Evolutionary conservation across 92 coral and sea anemone genomes (phyloP).

Genomic region (Metridium senile): DNA sequence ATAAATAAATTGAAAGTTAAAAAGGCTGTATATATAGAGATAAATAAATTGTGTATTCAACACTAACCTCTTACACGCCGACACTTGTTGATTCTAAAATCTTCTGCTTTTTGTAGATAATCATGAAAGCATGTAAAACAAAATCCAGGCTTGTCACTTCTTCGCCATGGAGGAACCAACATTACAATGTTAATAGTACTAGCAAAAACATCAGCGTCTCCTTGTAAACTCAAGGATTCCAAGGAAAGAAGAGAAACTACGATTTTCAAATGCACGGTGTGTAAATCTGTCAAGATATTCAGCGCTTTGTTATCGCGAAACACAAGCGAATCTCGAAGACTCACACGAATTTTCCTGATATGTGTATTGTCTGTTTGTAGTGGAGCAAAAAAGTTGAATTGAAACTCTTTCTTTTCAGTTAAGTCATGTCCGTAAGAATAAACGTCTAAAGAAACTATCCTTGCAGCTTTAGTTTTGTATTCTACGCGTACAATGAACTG

Average conservation of each 20-base stretch:
- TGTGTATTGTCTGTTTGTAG: conserved; percentile 53
- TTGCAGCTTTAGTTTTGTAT: conserved; percentile 57
- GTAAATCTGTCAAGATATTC: conserved; percentile 73
- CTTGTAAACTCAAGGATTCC: conserved; percentile 36
- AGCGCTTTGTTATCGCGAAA: conserved; percentile 76
- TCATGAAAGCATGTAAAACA: conserved; percentile 69
- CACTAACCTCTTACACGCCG: conserved; percentile 61
- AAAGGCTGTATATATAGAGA: no score
- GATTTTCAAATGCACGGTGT: conserved; percentile 55
- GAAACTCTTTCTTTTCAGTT: conserved; percentile 51
- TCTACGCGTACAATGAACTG: conserved; percentile 52
- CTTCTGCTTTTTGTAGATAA: conserved; percentile 40
- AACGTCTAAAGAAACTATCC: conserved; percentile 67
- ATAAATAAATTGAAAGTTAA: background rate
- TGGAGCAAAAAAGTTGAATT: conserved; percentile 44
- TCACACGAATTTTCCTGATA: conserved; percentile 44
- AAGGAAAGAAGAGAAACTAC: conserved; percentile 48
- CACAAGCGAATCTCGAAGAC: conserved; percentile 73
- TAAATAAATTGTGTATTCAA: background rate
- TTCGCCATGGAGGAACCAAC: conserved; percentile 78
- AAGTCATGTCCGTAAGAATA: conserved; percentile 60
- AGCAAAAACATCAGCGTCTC: conserved; percentile 48
- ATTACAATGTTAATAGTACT: conserved; percentile 44
- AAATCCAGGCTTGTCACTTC: conserved; percentile 77
- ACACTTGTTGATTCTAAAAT: conserved; percentile 61